Conservation (phyloP, 2,113 vertebrate species). For the Esox niger region DNA sequence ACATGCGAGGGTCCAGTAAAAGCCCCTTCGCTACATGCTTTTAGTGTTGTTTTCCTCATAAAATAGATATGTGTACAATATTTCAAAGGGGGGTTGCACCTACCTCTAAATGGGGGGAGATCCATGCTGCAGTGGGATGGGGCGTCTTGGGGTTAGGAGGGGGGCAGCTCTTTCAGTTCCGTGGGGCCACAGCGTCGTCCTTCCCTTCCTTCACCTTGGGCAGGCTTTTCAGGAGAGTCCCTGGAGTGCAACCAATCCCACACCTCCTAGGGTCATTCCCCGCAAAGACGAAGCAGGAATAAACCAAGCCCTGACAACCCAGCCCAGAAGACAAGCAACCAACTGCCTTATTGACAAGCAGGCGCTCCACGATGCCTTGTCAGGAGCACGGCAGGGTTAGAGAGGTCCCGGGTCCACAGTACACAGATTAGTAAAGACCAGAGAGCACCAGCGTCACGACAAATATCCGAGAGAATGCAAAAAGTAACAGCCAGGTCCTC, state of each 20-base stretch:
- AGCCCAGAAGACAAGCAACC: background rate
- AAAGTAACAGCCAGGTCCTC: constrained; percentile 35
- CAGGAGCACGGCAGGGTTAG: background rate
- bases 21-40: background rate
- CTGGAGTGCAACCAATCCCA: constrained; percentile 26
- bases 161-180: background rate
- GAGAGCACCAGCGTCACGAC: constrained; percentile 11
- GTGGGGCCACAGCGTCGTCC: background rate
- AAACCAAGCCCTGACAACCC: constrained; percentile 1
- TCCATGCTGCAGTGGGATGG: constrained; percentile 63
- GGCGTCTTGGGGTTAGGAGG: constrained; percentile 19
- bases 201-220: constrained; percentile 26
- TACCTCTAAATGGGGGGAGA: constrained; percentile 74
- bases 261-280: constrained; percentile 32
- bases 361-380: background rate
- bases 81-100: constrained; percentile 17
- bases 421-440: background rate
- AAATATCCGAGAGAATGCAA: constrained; percentile 20
- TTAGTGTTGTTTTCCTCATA: background rate
- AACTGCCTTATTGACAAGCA: too few species aligned
- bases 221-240: constrained; percentile 22
- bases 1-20: background rate
- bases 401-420: background rate
- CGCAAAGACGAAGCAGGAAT: constrained; percentile 9
- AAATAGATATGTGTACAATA: background rate